These are phyloP conservation scores for Pocota personata DNA, from an alignment of 2,888 invertebrate genomes.

Conservation along the genomic window DNA sequence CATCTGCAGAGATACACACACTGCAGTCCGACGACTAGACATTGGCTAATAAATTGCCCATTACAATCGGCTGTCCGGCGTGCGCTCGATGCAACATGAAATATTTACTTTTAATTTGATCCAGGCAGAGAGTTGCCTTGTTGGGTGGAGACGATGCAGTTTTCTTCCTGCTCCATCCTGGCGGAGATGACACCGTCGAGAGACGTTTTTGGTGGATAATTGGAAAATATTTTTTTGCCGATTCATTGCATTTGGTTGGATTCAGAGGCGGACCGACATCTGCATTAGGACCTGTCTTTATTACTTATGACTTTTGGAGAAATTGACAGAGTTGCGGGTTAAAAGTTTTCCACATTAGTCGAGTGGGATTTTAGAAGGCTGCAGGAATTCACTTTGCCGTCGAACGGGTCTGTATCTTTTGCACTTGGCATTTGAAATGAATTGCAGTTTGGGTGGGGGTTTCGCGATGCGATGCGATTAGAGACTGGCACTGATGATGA, in stretches of 20 bases:
- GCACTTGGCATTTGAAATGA: slow-evolving; percentile 32
- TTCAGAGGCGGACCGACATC: slow-evolving; percentile 48
- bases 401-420: slow-evolving; percentile 20
- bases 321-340: slow-evolving; percentile 37
- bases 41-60: slow-evolving; percentile 68
- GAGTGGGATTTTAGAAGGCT: not conserved
- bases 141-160: slow-evolving; percentile 36
- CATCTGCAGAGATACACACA: slow-evolving; percentile 23
- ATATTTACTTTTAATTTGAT: slow-evolving; percentile 73
- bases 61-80: slow-evolving; percentile 67
- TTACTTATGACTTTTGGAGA: slow-evolving; percentile 55
- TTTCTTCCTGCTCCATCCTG: slow-evolving; percentile 59
- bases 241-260: slow-evolving; percentile 38
- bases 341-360: slow-evolving; percentile 1
- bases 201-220: slow-evolving; percentile 39
- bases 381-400: not conserved
- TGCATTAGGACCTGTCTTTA: slow-evolving; percentile 42
- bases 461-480: not conserved
- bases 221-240: slow-evolving; percentile 50
- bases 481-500: slow-evolving; percentile 8
- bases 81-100: slow-evolving; percentile 65
- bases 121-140: slow-evolving; percentile 9
- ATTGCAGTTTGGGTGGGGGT: slow-evolving; percentile 27
- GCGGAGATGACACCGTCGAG: slow-evolving; percentile 3
- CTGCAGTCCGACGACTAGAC: slow-evolving; percentile 37